Evolutionary conservation across 2,888 invertebrate species (phyloP), one percentile per base, ranked within the genome.

Genomic region (Lasioglossum zephyrum): DNA sequence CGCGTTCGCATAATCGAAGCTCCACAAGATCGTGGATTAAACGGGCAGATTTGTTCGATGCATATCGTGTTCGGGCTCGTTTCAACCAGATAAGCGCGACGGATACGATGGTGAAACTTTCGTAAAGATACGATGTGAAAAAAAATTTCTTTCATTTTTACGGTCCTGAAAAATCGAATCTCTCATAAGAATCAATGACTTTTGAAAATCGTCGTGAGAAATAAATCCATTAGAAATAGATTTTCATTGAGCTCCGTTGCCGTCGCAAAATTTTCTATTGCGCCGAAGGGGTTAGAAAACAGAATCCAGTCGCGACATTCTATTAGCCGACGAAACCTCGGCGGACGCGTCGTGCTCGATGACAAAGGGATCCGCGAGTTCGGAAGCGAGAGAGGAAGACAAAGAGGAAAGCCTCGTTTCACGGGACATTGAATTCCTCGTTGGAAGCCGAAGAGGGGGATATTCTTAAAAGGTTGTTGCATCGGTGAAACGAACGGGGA

Each of bases 381-480:
- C 74, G 77, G 77, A 84, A 80, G 39, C 53, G 53, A 53, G 75
- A n/a, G 75, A 76, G 41, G 16, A 79, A 82, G 79, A 76, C 57
- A 63, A 63, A 73, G 80, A 75, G 82, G 73, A 77, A 81, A 81
- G 83, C 22, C 83, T 91, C 91, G 88, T 90, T 90, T 90, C 88
- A 89, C 88, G 91, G 82, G 73, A 84, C 90, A 89, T 90, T 90
- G 89, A 90, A 87, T 90, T 88, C 87, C 82, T 26, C 5, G 63
- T 5, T 26, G 63, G 63, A 31, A 5, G 75, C 82, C 76, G 84
- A 82, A 79, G 60, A 63, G 77, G 74, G 73, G 36, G 41, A 77
- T 82, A 82, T 74, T 87, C 87, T 77, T 87, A 77, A 87, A 87
- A 82, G 82, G 79, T 87, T 77, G 81, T 79, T 66, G 74, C 70